Base-by-base conservation (phyloP, 2,797 vertebrate species). In the Lepus oiostolus region DNA sequence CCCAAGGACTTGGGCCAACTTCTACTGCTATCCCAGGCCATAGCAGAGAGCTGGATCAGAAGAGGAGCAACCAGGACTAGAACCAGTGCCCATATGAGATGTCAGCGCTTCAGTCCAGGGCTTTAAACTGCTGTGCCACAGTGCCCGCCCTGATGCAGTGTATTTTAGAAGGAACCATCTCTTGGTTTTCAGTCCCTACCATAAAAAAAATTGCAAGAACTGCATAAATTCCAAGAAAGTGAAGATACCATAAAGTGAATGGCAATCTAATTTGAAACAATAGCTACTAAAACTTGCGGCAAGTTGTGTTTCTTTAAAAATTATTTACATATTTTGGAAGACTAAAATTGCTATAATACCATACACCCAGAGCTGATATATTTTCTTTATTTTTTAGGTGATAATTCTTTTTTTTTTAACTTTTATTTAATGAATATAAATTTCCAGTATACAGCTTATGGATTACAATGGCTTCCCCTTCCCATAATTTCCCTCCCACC, bases 151-250 rank as follows among this genome's bases (percentile, higher is more conserved):
- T 47, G 42, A 47, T 47, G 42, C 42, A 47, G 42, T 47, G 42
- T 47, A 47, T 71, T 81, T 76, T 5, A 82, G 13, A 79, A 72
- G 70, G 12, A 67, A 16, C 14, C 10, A 30, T 38, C 2, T 76
- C 38, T 84, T 32, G 67, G 14, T 71, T 95, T 95, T 95, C 42
- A 42, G 16, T 92, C 42, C 76, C 4, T 50, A 80, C 16, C 24
- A 16, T 10, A 42, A 11, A 82, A 74, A 76, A 65, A 62, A 24
- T n/a, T 68, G 0, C 2, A 76, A 71, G 54, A 63, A 83, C 3
- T 79, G 26, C 26, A n/a, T 76, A 86, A 72, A 72, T 88, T 3
- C 65, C 35, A 32, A 88, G n/a, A 85, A 88, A 30, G 30, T 1
- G 26, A 16, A 28, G 35, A 87, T 32, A 35, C 30, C 2, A 35